Conservation (phyloP, 2,888 invertebrate genomes). For the Acronicta alni region DNA sequence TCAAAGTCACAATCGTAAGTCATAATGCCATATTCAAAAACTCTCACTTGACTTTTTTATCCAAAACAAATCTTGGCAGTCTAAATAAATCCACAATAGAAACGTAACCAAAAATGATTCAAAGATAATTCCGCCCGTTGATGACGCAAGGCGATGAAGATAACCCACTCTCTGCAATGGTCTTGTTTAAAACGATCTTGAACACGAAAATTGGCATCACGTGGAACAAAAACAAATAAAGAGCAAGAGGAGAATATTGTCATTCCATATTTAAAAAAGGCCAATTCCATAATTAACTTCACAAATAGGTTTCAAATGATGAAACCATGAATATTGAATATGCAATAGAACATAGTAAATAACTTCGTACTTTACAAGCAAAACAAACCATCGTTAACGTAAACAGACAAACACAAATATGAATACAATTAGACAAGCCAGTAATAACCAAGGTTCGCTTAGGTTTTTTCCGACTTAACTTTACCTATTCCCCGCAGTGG, state of each 20-base stretch:
- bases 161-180: slow-evolving; percentile 32
- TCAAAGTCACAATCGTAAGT: background rate
- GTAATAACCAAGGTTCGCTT: slow-evolving; percentile 29
- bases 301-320: background rate
- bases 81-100: slow-evolving; percentile 17
- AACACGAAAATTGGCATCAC: slow-evolving; percentile 3
- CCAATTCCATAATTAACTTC: background rate
- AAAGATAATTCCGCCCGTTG: slow-evolving; percentile 35
- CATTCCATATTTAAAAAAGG: background rate
- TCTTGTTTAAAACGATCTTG: slow-evolving; percentile 28
- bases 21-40: slow-evolving; percentile 2
- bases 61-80: slow-evolving; percentile 9
- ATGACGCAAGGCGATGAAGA: slow-evolving; percentile 44
- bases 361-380: slow-evolving; percentile 4
- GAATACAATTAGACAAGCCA: slow-evolving; percentile 35
- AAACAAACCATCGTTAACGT: slow-evolving; percentile 11
- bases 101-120: slow-evolving; percentile 30
- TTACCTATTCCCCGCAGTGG: slow-evolving; percentile 57
- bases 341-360: slow-evolving; percentile 7
- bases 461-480: slow-evolving; percentile 41
- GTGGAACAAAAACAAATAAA: slow-evolving; percentile 8
- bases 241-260: too few species aligned
- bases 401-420: slow-evolving; percentile 40
- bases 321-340: slow-evolving; percentile 12
- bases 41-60: background rate